Evolutionary conservation across 1,140 invertebrate genomes (phyloP).

Genomic region (Zaprionus davidi): DNA sequence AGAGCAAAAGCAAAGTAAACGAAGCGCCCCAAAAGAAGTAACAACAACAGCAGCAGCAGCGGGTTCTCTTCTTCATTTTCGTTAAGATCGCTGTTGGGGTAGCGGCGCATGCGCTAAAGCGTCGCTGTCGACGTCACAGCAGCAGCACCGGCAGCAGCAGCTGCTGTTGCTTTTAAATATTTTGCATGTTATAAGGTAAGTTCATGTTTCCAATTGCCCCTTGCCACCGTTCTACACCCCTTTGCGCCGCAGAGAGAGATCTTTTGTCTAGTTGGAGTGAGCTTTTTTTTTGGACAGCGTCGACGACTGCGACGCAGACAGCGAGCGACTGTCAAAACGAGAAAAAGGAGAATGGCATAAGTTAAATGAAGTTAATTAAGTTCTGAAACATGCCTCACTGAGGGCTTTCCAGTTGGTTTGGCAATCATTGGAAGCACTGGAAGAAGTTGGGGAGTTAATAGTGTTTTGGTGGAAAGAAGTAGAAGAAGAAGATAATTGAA

Average conservation of each 20-base stretch:
- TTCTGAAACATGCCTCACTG: slow-evolving; percentile 20
- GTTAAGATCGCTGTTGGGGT: slow-evolving; percentile 54
- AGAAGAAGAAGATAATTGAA: background rate
- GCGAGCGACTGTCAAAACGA: slow-evolving; percentile 5
- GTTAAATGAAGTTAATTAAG: slow-evolving; percentile 68
- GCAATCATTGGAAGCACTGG: slow-evolving; percentile 24
- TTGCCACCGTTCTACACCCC: slow-evolving; percentile 2
- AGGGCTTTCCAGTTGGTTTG: slow-evolving; percentile 53
- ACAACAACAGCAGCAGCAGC: background rate
- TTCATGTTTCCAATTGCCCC: slow-evolving; percentile 11
- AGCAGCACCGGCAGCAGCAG: slow-evolving; percentile 15
- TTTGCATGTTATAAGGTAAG: slow-evolving; percentile 41
- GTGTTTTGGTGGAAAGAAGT: background rate
- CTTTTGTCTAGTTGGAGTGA: slow-evolving; percentile 58
- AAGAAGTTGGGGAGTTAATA: slow-evolving; percentile 25
- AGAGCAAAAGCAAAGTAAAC: slow-evolving; percentile 45
- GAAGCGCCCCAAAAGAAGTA: slow-evolving; percentile 35
- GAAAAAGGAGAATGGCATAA: slow-evolving; percentile 39
- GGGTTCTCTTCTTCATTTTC: slow-evolving; percentile 54
- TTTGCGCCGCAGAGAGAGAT: slow-evolving; percentile 3
- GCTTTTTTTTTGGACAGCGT: slow-evolving; percentile 32
- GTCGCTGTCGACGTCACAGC: slow-evolving; percentile 30
- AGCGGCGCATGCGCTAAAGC: slow-evolving; percentile 68
- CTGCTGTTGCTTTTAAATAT: slow-evolving; percentile 22
- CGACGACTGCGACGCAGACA: slow-evolving; percentile 2